Percentiles rank a stretch among this genome's conserved stretches.
These are phyloP conservation scores for Cyanoramphus novaezelandiae DNA, from an alignment of 2,113 vertebrate genomes.

Conservation along the genomic window DNA sequence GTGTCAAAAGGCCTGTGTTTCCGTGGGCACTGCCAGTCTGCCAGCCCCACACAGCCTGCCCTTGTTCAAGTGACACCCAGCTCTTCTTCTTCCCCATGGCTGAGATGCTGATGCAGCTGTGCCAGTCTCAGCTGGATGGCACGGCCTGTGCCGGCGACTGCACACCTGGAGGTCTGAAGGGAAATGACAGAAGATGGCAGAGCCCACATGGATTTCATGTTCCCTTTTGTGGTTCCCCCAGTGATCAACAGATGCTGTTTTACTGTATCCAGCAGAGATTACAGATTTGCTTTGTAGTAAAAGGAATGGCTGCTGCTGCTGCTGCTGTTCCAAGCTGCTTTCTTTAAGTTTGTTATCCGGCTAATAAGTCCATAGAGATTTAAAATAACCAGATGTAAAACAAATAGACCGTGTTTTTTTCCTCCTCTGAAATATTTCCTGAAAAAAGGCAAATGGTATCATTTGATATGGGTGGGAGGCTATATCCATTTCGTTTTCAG, in stretches of 20 bases:
- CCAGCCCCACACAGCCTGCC: conserved; percentile 24
- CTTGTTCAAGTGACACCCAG: conserved; percentile 32
- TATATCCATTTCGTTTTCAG: conserved; percentile 22
- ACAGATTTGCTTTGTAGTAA: conserved; percentile 69
- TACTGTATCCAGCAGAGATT: conserved; percentile 46
- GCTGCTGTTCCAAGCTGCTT: conserved; percentile 42
- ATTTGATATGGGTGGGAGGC: not conserved
- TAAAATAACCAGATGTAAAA: conserved; percentile 14
- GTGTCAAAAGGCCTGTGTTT: conserved; percentile 13
- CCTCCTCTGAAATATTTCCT: not conserved
- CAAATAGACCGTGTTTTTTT: not conserved
- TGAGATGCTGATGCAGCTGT: conserved; percentile 50
- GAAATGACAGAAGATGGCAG: not conserved
- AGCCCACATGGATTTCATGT: not conserved
- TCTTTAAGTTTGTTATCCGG: conserved; percentile 11
- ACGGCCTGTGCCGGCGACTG: not conserved
- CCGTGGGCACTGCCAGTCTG: not conserved
- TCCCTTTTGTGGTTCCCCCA: not conserved
- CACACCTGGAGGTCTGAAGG: conserved; percentile 22
- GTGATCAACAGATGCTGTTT: conserved; percentile 74
- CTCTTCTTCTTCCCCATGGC: conserved; percentile 23
- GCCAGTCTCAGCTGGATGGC: not conserved
- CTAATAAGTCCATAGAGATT: not conserved
- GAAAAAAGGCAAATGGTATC: not conserved
- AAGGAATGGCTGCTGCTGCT: conserved; percentile 53